phyloP scores from a whole-genome alignment of 1,140 invertebrate genomes.

The Paramacrobiotus metropolitanus region DNA sequence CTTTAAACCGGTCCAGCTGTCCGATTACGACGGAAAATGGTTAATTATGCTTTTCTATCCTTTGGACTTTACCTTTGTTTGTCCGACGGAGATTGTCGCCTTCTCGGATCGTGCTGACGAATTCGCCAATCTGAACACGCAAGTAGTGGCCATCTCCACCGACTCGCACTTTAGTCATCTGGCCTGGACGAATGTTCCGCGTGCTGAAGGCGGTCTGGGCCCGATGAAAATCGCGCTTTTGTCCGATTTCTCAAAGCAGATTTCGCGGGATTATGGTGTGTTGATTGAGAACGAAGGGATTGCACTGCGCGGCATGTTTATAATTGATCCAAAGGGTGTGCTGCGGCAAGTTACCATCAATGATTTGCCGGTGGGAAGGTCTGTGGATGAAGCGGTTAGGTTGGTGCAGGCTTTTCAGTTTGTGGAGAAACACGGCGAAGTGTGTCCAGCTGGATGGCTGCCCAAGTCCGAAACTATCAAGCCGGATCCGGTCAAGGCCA shows the following conservation, averaged over 20 bases:
- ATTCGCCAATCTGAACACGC: too few species aligned
- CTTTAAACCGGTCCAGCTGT: constrained; percentile 31
- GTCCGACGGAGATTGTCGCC: constrained; percentile 84
- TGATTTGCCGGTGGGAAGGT: constrained; percentile 49
- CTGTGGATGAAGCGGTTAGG: constrained; percentile 10
- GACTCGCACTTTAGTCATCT: constrained; percentile 68
- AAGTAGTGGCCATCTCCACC: constrained; percentile 51
- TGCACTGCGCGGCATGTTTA: constrained; percentile 37
- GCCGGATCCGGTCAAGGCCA: constrained; percentile 49
- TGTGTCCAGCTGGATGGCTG: constrained; percentile 64
- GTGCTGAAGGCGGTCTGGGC: constrained; percentile 59
- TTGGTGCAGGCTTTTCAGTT: constrained; percentile 9
- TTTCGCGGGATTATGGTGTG: constrained; percentile 64
- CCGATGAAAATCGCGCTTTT: constrained; percentile 67
- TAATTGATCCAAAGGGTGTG: constrained; percentile 46
- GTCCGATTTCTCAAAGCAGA: constrained; percentile 69
- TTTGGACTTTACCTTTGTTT: constrained; percentile 59
- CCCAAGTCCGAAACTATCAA: constrained; percentile 54
- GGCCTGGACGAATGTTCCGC: constrained; percentile 42
- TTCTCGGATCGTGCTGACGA: constrained; percentile 45
- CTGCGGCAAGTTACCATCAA: constrained; percentile 27
- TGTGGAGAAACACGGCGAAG: constrained; percentile 19
- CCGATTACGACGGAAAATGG: constrained; percentile 35
- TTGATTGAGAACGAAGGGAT: constrained; percentile 57
- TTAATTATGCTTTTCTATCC: constrained; percentile 39